A percentile compares a stretch with the other conserved stretches of the same genome.
phyloP scores from a whole-genome alignment of 2,797 vertebrate genomes.

The Austrolebias charrua region DNA sequence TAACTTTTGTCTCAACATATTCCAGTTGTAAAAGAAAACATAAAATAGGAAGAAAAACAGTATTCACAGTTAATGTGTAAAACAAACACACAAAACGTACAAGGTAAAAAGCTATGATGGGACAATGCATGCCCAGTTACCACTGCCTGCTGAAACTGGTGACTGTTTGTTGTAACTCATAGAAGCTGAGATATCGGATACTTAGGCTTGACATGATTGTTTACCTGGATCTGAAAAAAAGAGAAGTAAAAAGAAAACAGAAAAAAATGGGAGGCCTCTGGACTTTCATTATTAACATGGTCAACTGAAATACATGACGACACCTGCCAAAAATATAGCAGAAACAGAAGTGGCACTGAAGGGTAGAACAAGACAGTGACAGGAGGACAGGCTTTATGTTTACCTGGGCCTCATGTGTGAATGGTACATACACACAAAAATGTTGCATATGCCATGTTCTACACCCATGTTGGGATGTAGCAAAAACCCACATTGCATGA shows the following conservation, averaged over 20 bases:
- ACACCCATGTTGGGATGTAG: no score
- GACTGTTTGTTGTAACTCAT: background rate
- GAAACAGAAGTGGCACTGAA: constrained; percentile 11
- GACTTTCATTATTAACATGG: constrained; percentile 60
- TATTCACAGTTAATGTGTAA: no score
- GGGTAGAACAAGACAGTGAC: background rate
- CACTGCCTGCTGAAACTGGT: constrained; percentile 3
- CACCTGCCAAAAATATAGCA: constrained; percentile 28
- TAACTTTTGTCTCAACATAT: no score
- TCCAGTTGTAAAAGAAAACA: no score
- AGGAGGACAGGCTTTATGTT: background rate
- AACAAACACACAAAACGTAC: no score
- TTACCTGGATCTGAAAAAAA: constrained; percentile 58
- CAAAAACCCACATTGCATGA: no score
- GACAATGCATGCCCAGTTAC: background rate
- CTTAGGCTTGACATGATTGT: constrained; percentile 23
- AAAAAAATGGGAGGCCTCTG: constrained; percentile 38
- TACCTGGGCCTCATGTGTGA: constrained; percentile 12
- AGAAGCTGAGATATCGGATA: constrained; percentile 13
- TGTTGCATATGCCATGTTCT: no score
- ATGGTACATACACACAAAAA: no score
- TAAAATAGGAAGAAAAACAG: no score
- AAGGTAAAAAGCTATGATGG: background rate
- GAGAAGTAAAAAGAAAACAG: constrained; percentile 32
- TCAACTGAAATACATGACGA: constrained; percentile 31